Conservation (phyloP, 2,888 invertebrate species). For the Orthosia gothica region DNA sequence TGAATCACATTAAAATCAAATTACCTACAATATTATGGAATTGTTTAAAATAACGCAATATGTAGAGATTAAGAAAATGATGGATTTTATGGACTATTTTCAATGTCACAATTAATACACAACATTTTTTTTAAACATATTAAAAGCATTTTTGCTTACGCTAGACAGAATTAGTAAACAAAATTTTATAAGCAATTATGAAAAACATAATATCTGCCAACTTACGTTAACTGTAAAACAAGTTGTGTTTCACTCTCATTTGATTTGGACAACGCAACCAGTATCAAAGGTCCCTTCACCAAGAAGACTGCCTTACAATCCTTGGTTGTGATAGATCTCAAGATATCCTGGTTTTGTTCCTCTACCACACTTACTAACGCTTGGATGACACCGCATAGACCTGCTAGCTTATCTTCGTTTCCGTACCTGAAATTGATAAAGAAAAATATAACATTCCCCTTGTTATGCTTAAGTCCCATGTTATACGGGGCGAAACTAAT, state of each 20-base stretch:
- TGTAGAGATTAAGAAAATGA: no score
- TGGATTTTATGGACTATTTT: no score
- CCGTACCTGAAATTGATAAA: conserved; percentile 93
- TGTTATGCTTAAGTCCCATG: no score
- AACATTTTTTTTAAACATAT: no score
- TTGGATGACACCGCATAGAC: conserved; percentile 98
- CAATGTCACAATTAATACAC: no score
- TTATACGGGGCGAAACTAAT: no score
- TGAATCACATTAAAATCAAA: background rate
- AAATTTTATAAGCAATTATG: no score
- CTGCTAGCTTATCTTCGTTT: conserved; percentile 98
- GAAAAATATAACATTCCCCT: no score
- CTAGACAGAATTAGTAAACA: no score
- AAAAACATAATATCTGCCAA: conserved; percentile 62
- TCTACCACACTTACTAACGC: conserved; percentile 98
- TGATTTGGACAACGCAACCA: conserved; percentile 96
- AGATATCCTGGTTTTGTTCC: conserved; percentile 95
- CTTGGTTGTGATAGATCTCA: conserved; percentile 96
- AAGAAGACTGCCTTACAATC: conserved; percentile 98
- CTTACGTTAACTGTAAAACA: conserved; percentile 96
- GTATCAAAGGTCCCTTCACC: conserved; percentile 97
- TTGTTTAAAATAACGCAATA: no score
- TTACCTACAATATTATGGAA: background rate
- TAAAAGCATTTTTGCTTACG: no score
- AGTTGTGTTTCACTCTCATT: conserved; percentile 96